Evolutionary conservation across 2,113 vertebrate genomes (phyloP).

Genomic region (Epinephelus lanceolatus): DNA sequence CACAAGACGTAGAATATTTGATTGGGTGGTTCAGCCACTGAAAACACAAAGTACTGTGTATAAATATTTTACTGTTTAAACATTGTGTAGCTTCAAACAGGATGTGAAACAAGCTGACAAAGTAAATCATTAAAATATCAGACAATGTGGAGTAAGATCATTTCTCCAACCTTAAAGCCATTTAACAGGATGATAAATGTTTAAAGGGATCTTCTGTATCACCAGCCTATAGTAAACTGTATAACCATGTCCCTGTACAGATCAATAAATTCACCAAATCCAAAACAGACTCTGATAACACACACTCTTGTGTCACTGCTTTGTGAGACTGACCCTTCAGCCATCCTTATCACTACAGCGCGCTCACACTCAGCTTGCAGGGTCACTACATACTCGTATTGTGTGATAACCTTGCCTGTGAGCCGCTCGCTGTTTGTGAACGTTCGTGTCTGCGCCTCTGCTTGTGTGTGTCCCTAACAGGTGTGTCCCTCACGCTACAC

Average conservation of each 20-base stretch:
- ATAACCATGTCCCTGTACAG: background rate
- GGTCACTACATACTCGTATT: constrained; percentile 1
- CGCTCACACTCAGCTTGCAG: constrained; percentile 8
- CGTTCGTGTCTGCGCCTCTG: constrained; percentile 26
- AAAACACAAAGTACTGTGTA: too few species aligned
- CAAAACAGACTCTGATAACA: background rate
- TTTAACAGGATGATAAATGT: too few species aligned
- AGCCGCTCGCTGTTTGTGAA: background rate
- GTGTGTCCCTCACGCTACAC: constrained; percentile 84
- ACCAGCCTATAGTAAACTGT: background rate
- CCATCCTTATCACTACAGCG: background rate
- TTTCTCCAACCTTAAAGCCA: too few species aligned
- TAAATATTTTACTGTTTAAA: too few species aligned
- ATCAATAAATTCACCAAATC: background rate
- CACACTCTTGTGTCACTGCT: background rate
- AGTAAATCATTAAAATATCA: too few species aligned
- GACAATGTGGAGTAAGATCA: too few species aligned
- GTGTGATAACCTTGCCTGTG: constrained; percentile 18
- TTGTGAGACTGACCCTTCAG: constrained; percentile 15
- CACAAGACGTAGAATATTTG: too few species aligned
- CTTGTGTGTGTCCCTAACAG: constrained; percentile 77
- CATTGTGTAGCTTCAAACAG: too few species aligned
- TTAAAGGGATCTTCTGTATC: too few species aligned
- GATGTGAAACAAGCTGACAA: too few species aligned
- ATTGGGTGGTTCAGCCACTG: too few species aligned